These are phyloP conservation scores for Colius striatus DNA, from an alignment of 2,113 vertebrate genomes.

Conservation along the genomic window DNA sequence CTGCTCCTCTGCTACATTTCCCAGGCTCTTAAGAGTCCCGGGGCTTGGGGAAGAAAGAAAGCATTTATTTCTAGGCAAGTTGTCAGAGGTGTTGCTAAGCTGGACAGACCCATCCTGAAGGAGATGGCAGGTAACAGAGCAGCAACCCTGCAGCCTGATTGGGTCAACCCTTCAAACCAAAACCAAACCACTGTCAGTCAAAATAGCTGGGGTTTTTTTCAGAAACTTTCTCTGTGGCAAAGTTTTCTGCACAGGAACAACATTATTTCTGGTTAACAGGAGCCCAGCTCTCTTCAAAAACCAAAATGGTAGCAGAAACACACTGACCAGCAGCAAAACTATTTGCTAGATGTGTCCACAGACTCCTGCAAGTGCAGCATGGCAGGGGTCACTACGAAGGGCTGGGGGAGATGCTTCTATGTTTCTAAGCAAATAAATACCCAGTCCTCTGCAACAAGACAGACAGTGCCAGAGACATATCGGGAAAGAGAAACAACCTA, in stretches of 20 bases:
- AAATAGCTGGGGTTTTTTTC: neutral
- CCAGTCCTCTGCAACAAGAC: neutral
- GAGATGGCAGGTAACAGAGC: neutral
- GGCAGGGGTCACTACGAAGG: neutral
- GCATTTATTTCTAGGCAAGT: neutral
- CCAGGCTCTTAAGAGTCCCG: neutral
- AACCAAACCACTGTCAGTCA: neutral
- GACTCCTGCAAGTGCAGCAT: neutral
- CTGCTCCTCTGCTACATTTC: neutral
- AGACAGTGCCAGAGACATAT: neutral
- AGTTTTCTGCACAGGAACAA: neutral
- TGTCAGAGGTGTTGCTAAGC: neutral
- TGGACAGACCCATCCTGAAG: neutral
- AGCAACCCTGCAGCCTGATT: neutral
- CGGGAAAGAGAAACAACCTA: neutral
- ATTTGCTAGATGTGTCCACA: neutral
- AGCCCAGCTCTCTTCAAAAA: neutral
- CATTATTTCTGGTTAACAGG: neutral
- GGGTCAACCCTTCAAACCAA: neutral
- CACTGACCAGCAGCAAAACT: neutral
- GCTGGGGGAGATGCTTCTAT: rapidly evolving
- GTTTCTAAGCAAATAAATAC: neutral
- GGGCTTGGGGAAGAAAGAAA: neutral
- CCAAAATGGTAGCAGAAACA: neutral
- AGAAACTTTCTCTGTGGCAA: neutral